Percentiles rank a stretch among this genome's conserved stretches.
Evolutionary conservation across 2,888 invertebrate genomes (phyloP).

Genomic region (Rhamnusium bicolor): DNA sequence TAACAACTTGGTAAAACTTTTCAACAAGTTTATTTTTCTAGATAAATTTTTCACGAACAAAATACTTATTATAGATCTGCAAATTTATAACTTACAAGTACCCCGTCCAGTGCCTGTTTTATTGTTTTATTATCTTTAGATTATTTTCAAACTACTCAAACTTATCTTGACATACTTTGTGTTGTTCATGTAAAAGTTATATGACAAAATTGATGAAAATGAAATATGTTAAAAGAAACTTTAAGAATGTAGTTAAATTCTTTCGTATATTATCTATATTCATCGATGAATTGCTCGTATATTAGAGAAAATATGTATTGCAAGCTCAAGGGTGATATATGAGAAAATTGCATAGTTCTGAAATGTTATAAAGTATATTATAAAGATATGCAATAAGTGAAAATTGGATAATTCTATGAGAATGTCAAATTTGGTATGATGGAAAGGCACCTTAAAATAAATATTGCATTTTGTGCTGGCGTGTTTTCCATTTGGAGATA

Average conservation of each 20-base stretch:
- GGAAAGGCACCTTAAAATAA: background rate
- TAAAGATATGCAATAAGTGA: conserved; percentile 7
- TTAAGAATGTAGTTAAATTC: too few species aligned
- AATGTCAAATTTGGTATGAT: conserved; percentile 17
- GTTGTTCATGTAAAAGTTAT: background rate
- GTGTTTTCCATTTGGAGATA: background rate
- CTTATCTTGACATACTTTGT: background rate
- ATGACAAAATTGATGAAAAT: background rate
- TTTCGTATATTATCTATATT: background rate
- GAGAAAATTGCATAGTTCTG: background rate
- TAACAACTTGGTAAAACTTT: background rate
- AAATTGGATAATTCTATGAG: conserved; percentile 5
- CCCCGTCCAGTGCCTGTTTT: background rate
- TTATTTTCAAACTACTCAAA: conserved; percentile 9
- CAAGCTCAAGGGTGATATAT: background rate
- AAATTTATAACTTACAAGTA: background rate
- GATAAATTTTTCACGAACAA: background rate
- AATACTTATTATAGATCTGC: background rate
- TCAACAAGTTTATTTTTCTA: background rate
- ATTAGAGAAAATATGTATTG: background rate
- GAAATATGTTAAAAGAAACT: background rate
- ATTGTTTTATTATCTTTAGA: conserved; percentile 1
- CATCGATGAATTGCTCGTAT: background rate
- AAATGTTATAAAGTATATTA: background rate
- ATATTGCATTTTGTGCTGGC: background rate